phyloP scores from a whole-genome alignment of 2,888 invertebrate species.

The Sesia apiformis region DNA sequence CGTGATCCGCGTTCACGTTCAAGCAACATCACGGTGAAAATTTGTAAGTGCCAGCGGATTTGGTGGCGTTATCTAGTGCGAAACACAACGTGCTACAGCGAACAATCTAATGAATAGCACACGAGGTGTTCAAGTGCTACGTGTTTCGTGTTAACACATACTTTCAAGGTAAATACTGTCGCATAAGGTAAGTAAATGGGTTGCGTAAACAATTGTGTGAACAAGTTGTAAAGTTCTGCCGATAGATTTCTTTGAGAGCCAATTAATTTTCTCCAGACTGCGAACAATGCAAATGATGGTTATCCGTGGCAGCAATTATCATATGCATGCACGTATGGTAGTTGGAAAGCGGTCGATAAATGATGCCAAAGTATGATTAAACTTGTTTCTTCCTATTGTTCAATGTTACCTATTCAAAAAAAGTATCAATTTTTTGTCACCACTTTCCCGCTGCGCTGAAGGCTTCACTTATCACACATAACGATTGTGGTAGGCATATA shows the following conservation, averaged over 20 bases:
- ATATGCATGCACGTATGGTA: too few species aligned
- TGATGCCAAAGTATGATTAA: constrained; percentile 48
- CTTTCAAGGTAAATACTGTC: too few species aligned
- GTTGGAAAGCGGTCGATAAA: constrained; percentile 58
- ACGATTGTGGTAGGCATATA: too few species aligned
- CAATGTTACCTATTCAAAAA: constrained; percentile 34
- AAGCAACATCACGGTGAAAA: constrained; percentile 9
- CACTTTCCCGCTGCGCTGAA: constrained; percentile 43
- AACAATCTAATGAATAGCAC: too few species aligned
- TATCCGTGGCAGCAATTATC: constrained; percentile 54
- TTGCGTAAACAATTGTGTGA: not conserved
- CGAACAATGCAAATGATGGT: constrained; percentile 68
- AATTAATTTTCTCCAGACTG: constrained; percentile 63
- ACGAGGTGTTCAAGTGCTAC: too few species aligned
- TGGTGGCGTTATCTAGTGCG: too few species aligned
- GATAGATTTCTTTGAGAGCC: constrained; percentile 49
- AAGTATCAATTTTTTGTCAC: constrained; percentile 29
- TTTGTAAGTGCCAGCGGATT: constrained; percentile 14
- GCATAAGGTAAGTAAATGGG: too few species aligned
- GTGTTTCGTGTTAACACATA: too few species aligned
- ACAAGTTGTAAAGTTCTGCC: constrained; percentile 1
- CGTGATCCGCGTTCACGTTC: constrained; percentile 3
- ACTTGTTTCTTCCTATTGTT: constrained; percentile 68
- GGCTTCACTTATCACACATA: too few species aligned
- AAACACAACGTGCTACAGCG: too few species aligned